phyloP scores from a whole-genome alignment of 2,113 vertebrate species.

The Scomber japonicus region DNA sequence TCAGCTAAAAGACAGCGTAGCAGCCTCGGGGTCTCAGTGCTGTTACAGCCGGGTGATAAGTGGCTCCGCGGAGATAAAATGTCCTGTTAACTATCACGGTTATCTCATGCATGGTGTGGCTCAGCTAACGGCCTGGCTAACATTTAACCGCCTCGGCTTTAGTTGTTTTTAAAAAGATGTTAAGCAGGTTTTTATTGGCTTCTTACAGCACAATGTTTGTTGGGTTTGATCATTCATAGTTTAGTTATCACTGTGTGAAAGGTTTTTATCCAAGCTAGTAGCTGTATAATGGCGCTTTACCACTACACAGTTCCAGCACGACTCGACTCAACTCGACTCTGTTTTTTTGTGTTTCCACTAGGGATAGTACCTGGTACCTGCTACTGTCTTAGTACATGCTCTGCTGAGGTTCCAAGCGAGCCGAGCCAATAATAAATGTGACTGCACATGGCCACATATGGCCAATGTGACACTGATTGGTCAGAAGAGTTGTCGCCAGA shows the following conservation, averaged over 20 bases:
- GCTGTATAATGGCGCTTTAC: too few species aligned
- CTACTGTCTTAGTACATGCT: too few species aligned
- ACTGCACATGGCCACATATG: too few species aligned
- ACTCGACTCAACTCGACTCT: too few species aligned
- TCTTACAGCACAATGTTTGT: neutral
- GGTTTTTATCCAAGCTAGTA: neutral
- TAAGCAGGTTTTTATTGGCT: neutral
- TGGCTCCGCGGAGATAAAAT: neutral
- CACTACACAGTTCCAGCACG: too few species aligned
- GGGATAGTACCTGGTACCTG: too few species aligned
- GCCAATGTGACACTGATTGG: too few species aligned
- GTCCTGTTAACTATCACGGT: constrained; percentile 2
- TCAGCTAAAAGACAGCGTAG: neutral
- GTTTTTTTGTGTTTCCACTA: too few species aligned
- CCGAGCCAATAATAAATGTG: too few species aligned
- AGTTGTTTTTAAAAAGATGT: neutral
- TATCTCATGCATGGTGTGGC: constrained; percentile 25
- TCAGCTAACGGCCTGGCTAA: neutral
- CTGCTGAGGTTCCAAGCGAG: too few species aligned
- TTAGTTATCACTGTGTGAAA: neutral
- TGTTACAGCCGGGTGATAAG: constrained; percentile 35
- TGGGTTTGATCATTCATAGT: neutral
- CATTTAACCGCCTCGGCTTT: neutral
- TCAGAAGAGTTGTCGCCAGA: too few species aligned
- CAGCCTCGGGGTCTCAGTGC: neutral